These are phyloP conservation scores for Mola mola DNA, from an alignment of 2,113 vertebrate species.

Conservation along the genomic window DNA sequence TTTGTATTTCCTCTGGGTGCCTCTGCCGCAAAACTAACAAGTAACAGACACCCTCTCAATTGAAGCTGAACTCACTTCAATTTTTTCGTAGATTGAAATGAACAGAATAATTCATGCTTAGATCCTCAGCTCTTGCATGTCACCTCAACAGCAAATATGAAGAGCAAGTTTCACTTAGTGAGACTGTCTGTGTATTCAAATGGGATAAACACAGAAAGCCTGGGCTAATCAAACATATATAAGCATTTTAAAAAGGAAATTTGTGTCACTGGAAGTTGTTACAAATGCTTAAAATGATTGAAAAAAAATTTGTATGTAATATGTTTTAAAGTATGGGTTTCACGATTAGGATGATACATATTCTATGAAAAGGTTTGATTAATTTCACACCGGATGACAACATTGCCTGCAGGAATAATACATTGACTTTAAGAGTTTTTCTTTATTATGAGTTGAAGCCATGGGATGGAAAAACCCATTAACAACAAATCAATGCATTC, in stretches of 20 bases:
- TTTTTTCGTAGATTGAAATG: too few species aligned
- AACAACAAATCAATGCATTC: background rate
- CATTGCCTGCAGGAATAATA: background rate
- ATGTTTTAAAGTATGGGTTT: too few species aligned
- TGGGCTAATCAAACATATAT: too few species aligned
- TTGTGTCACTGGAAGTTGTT: too few species aligned
- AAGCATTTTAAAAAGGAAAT: too few species aligned
- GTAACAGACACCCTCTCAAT: slow-evolving; percentile 6
- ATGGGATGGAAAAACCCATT: background rate
- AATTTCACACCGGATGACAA: slow-evolving; percentile 6
- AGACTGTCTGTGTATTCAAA: too few species aligned
- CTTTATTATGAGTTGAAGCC: background rate
- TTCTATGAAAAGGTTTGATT: background rate
- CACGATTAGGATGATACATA: background rate
- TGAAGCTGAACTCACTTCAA: background rate
- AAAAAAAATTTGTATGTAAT: too few species aligned
- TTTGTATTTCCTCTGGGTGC: slow-evolving; percentile 21
- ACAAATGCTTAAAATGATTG: too few species aligned
- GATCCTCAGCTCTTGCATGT: background rate
- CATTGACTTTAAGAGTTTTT: slow-evolving; percentile 6
- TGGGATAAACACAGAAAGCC: too few species aligned
- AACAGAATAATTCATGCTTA: slow-evolving; percentile 10
- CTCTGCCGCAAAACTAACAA: background rate
- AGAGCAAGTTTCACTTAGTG: too few species aligned
- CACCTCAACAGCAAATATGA: background rate